Base-by-base conservation (phyloP, 2,113 vertebrate species). In the Microtus montanus region DNA sequence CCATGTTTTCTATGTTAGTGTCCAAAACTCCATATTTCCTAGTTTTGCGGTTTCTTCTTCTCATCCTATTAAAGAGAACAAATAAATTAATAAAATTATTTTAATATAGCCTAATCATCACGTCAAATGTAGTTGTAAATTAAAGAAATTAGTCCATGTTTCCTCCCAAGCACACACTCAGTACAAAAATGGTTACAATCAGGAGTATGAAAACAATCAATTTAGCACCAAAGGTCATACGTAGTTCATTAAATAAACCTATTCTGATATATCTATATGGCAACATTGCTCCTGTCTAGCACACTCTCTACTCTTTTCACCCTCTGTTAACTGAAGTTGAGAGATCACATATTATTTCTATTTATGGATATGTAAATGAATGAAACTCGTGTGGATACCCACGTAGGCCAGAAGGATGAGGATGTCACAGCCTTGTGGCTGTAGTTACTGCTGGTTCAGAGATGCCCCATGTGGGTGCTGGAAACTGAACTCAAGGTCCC, bases 1-100 rank as follows among this genome's bases (percentile, higher is more conserved):
- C 98, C 98, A 98, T 98, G 91, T 98, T 98, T 97, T 98, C 98
- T 98, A 98, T 97, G 95, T 98, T 98, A 33, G 98, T 98, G 84
- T 99, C 98, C 97, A 99, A 97, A 97, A 99, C 98, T 41, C 99
- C 98, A 0, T 99, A 99, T 77, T 97, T 98, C 83, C 98, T 97
- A 0, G 98, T 99, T 96, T 99, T 99, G 91, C 98, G 98, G 93
- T 98, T 98, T 97, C 95, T 98, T 95, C 98, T 98, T 97, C 98
- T 98, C 95, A 98, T 97, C 61, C 99, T 99, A 97, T 92, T 97
- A 98, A 49, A 80, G 0, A 41, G 41, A 97, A 93, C 10, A 83
- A 54, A 83, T 22, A 70, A 66, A 71, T 82, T 15, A 73, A 89
- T 68, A 91, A 71, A 88, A 33, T 78, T 94, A 87, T 73, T 93